These are phyloP conservation scores for Coregonus clupeaformis DNA, from an alignment of 2,113 vertebrate species.

Conservation along the genomic window DNA sequence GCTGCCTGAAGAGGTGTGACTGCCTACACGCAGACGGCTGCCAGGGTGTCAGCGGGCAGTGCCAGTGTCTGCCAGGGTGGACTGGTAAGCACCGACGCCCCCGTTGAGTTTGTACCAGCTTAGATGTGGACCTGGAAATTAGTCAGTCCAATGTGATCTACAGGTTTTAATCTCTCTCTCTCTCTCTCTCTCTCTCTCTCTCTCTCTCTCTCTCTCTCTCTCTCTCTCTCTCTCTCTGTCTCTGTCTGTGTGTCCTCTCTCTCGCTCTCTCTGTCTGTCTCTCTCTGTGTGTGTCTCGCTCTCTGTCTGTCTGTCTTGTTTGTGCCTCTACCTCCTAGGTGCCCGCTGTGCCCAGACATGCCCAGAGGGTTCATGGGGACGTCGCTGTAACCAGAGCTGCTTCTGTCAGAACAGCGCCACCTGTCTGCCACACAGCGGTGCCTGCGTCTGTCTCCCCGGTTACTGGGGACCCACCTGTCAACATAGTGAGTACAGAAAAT, in stretches of 20 bases:
- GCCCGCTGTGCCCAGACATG: constrained; percentile 78
- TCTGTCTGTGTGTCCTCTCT: neutral
- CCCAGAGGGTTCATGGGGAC: constrained; percentile 82
- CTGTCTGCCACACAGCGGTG: constrained; percentile 79
- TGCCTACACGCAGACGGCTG: constrained; percentile 83
- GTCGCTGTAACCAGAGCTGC: constrained; percentile 80
- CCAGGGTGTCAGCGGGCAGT: constrained; percentile 75
- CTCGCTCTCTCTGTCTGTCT: neutral
- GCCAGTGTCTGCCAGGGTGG: constrained; percentile 87
- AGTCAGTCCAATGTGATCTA: constrained; percentile 25
- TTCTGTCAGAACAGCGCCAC: constrained; percentile 84
- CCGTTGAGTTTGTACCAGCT: constrained; percentile 61
- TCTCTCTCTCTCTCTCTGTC: neutral
- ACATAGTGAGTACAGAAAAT: constrained; percentile 74
- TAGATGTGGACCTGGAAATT: constrained; percentile 27
- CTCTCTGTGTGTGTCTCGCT: neutral
- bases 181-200: neutral
- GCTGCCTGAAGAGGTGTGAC: constrained; percentile 79
- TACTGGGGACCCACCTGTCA: constrained; percentile 84
- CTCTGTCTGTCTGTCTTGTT: neutral
- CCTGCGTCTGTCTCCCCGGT: constrained; percentile 81
- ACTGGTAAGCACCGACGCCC: constrained; percentile 73
- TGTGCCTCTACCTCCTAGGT: constrained; percentile 58
- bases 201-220: neutral
- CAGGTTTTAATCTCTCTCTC: constrained; percentile 29